phyloP scores from a whole-genome alignment of 2,888 invertebrate species.

The Acrobasis repandana region DNA sequence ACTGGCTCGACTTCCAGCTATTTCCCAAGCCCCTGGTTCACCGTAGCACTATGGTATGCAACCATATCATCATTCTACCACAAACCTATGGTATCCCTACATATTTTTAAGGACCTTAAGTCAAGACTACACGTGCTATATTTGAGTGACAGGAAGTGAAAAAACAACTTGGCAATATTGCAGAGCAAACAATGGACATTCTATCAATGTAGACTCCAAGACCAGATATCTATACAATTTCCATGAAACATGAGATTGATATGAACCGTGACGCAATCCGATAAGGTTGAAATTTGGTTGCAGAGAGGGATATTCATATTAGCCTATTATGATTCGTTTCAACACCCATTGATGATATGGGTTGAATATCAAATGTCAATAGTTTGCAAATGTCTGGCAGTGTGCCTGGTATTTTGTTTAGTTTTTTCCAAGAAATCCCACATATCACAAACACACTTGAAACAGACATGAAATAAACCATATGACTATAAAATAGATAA shows the following conservation, averaged over 20 bases:
- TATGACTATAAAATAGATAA: too few species aligned
- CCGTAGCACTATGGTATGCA: conserved; percentile 49
- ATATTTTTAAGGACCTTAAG: conserved; percentile 31
- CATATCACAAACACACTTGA: too few species aligned
- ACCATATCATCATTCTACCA: conserved; percentile 27
- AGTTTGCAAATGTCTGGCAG: not conserved
- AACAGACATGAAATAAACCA: too few species aligned
- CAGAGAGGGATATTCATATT: conserved; percentile 35
- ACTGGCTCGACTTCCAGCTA: conserved; percentile 55
- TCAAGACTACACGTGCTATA: conserved; percentile 39
- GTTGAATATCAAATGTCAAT: conserved; percentile 10
- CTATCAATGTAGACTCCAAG: conserved; percentile 46
- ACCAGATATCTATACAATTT: conserved; percentile 28
- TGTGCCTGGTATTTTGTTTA: not conserved
- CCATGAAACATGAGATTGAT: conserved; percentile 7
- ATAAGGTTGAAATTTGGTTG: conserved; percentile 6
- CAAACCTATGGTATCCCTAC: not conserved
- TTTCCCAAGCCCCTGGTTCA: conserved; percentile 53
- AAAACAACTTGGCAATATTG: conserved; percentile 39
- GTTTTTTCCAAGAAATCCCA: not conserved
- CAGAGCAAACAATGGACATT: conserved; percentile 68
- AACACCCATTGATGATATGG: conserved; percentile 34
- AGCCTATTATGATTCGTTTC: conserved; percentile 49
- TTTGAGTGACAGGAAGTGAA: conserved; percentile 38
- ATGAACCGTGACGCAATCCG: not conserved